Evolutionary conservation across 2,113 vertebrate genomes (phyloP).

Genomic region (Oophaga pumilio): DNA sequence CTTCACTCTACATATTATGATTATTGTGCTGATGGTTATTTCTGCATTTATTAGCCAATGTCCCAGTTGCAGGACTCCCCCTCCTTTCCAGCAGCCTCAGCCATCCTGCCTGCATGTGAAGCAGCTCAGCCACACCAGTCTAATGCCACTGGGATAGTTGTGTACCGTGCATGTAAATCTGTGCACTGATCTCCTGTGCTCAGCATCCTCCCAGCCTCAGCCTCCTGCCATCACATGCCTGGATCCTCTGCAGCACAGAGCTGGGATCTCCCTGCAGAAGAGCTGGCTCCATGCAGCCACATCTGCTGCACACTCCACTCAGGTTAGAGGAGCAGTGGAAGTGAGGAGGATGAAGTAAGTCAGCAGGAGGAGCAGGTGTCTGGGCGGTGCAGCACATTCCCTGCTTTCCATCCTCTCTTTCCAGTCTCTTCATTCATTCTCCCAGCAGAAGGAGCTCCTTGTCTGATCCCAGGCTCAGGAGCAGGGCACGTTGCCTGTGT

Average conservation of each 20-base stretch:
- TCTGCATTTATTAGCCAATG: background rate
- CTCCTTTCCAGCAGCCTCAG: background rate
- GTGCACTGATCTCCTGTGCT: conserved; percentile 1
- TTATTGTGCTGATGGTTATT: background rate
- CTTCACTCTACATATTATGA: background rate
- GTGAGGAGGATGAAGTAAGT: conserved; percentile 54
- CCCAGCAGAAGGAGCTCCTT: conserved; percentile 53
- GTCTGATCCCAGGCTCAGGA: conserved; percentile 16
- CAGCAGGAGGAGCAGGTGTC: conserved; percentile 55
- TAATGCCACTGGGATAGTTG: background rate
- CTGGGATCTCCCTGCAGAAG: background rate
- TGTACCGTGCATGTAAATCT: background rate
- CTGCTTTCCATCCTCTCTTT: conserved; percentile 38
- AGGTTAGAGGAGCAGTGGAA: conserved; percentile 9
- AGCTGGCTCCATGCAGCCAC: background rate
- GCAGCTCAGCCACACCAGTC: background rate
- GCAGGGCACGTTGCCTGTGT: conserved; percentile 25
- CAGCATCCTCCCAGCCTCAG: conserved; percentile 4
- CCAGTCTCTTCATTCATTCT: conserved; percentile 44
- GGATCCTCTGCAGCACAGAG: conserved; percentile 8
- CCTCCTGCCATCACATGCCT: background rate
- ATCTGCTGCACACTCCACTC: background rate
- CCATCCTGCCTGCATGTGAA: background rate
- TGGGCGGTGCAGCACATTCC: conserved; percentile 48
- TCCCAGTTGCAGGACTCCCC: background rate